Conservation (phyloP, 2,113 vertebrate species). For the Butorides virescens region DNA sequence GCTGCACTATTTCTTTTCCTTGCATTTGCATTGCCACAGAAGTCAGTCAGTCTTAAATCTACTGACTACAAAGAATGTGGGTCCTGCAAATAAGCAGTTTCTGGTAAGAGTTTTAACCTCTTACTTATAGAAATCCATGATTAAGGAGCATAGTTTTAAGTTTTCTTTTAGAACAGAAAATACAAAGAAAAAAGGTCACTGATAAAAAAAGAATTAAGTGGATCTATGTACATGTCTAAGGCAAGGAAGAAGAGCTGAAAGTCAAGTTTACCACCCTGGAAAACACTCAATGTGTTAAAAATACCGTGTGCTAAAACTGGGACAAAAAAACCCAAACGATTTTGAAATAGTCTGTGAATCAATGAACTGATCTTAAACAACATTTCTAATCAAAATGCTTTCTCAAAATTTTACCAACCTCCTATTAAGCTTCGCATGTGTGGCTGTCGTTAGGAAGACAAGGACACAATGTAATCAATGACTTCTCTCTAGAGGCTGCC, state of each 20-base stretch:
- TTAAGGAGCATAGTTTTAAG: not conserved
- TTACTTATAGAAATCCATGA: not conserved
- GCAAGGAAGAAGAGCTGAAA: not conserved
- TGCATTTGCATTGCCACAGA: not conserved
- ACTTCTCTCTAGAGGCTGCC: not conserved
- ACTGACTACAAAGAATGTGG: not conserved
- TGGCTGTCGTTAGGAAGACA: not conserved
- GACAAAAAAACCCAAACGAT: fast-evolving
- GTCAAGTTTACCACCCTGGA: not conserved
- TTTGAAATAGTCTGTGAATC: not conserved
- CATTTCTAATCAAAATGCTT: not conserved
- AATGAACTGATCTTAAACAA: not conserved
- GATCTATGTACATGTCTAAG: not conserved
- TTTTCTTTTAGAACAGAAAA: not conserved
- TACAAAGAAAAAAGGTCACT: not conserved
- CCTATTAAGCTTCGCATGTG: not conserved
- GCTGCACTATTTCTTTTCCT: not conserved
- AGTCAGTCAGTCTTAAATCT: not conserved
- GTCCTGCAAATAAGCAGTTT: not conserved
- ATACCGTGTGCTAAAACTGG: not conserved
- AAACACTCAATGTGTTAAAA: not conserved
- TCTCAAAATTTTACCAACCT: not conserved
- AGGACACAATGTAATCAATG: not conserved
- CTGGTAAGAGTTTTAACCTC: not conserved
- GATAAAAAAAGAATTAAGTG: not conserved